phyloP scores from a whole-genome alignment of 2,797 vertebrate species.

The Lutjanus campechanus region DNA sequence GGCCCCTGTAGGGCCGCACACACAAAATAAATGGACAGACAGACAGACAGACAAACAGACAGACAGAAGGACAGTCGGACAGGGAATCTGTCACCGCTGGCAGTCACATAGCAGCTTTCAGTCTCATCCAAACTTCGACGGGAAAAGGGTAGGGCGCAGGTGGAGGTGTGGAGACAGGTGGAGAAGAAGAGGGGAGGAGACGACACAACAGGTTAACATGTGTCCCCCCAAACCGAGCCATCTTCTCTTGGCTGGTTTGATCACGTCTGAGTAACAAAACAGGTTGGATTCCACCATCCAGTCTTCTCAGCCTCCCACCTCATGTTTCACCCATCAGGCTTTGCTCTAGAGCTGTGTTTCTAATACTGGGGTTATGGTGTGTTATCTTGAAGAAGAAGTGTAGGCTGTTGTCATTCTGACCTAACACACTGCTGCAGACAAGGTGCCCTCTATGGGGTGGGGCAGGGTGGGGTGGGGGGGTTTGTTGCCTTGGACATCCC shows the following conservation, averaged over 20 bases:
- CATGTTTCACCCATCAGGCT: conserved; percentile 44
- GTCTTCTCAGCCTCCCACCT: conserved; percentile 32
- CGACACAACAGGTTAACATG: conserved; percentile 55
- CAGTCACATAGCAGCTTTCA: conserved; percentile 89
- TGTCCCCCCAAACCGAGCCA: conserved; percentile 58
- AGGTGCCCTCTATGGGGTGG: conserved; percentile 60
- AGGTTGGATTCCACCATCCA: conserved; percentile 60
- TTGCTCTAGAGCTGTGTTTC: conserved; percentile 60
- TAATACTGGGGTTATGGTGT: conserved; percentile 61
- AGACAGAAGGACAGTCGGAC: conserved; percentile 72
- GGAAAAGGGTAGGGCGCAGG: conserved; percentile 58
- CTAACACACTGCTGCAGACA: conserved; percentile 69
- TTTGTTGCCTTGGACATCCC: conserved; percentile 63
- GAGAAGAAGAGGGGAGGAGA: conserved; percentile 56
- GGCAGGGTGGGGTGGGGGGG: conserved; percentile 8
- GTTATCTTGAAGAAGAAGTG: conserved; percentile 53
- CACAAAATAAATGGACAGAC: conserved; percentile 42
- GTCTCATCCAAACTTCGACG: conserved; percentile 78
- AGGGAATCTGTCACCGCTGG: conserved; percentile 82
- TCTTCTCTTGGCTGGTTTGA: conserved; percentile 55
- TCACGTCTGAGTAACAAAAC: conserved; percentile 83
- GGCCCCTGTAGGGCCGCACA: conserved; percentile 60
- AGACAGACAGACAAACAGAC: conserved; percentile 50
- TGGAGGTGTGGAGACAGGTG: conserved; percentile 51
- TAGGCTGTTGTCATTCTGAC: conserved; percentile 40